A percentile compares a stretch with the other conserved stretches of the same genome.
Evolutionary conservation across 2,113 vertebrate species (phyloP).

Genomic region (Panurus biarmicus): DNA sequence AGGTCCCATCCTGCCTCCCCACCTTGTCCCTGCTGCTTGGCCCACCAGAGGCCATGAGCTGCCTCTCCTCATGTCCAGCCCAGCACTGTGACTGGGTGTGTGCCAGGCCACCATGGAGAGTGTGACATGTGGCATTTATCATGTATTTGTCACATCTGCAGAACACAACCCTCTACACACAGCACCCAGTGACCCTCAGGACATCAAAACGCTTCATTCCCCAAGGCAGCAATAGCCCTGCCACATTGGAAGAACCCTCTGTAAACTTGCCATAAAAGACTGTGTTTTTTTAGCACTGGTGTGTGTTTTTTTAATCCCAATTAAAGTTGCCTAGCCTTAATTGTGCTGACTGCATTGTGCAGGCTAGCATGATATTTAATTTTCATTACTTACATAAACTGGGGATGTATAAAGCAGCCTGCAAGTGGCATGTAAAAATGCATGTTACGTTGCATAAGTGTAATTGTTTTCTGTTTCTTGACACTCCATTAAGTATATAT

Average conservation of each 20-base stretch:
- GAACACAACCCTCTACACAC: background rate
- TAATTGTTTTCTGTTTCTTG: conserved; percentile 1
- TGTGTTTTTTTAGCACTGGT: rapidly evolving
- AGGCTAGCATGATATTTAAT: background rate
- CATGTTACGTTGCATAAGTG: background rate
- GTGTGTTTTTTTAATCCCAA: background rate
- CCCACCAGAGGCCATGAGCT: background rate
- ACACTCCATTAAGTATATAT: background rate
- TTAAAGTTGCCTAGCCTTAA: background rate
- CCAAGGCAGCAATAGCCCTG: background rate
- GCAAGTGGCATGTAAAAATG: background rate
- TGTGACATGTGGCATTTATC: background rate
- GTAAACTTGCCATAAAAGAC: background rate
- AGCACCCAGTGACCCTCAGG: background rate
- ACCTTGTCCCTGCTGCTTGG: background rate
- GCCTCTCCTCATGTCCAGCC: background rate
- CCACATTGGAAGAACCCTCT: rapidly evolving
- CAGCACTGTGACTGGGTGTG: rapidly evolving
- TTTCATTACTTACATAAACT: conserved; percentile 8
- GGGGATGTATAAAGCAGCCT: background rate
- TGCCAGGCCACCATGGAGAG: background rate
- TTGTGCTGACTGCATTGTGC: background rate
- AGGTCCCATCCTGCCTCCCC: background rate
- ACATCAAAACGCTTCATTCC: background rate
- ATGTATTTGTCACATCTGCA: background rate